phyloP scores from a whole-genome alignment of 2,797 vertebrate genomes.

The Mormyrops attenuatus region DNA sequence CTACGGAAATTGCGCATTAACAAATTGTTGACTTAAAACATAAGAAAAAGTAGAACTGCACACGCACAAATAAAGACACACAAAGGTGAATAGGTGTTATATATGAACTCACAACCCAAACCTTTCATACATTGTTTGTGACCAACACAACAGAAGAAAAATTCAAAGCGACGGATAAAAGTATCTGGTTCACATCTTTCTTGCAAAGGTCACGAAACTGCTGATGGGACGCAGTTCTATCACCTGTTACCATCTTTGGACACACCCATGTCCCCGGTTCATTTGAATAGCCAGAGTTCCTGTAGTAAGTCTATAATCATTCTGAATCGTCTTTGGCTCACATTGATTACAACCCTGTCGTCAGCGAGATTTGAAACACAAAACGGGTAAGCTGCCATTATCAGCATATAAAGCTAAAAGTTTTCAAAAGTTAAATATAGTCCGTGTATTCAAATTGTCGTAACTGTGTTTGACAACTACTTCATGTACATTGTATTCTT shows the following conservation, averaged over 20 bases:
- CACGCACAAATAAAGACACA: background rate
- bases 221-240: background rate
- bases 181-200: constrained; percentile 21
- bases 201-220: constrained; percentile 40
- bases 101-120: background rate
- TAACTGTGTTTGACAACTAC: background rate
- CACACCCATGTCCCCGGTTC: constrained; percentile 39
- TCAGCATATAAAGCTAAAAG: background rate
- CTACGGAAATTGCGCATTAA: background rate
- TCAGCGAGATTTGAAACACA: background rate
- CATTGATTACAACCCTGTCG: background rate
- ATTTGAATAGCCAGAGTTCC: constrained; percentile 1
- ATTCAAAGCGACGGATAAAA: background rate
- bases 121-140: background rate
- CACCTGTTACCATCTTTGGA: constrained; percentile 30
- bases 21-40: background rate
- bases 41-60: background rate
- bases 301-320: background rate
- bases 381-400: background rate
- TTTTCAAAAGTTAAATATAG: background rate
- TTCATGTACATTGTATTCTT: background rate
- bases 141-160: background rate
- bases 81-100: background rate
- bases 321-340: background rate
- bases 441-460: background rate